Evolutionary conservation across 2,113 vertebrate genomes (phyloP).

Genomic region (Rhea pennata): DNA sequence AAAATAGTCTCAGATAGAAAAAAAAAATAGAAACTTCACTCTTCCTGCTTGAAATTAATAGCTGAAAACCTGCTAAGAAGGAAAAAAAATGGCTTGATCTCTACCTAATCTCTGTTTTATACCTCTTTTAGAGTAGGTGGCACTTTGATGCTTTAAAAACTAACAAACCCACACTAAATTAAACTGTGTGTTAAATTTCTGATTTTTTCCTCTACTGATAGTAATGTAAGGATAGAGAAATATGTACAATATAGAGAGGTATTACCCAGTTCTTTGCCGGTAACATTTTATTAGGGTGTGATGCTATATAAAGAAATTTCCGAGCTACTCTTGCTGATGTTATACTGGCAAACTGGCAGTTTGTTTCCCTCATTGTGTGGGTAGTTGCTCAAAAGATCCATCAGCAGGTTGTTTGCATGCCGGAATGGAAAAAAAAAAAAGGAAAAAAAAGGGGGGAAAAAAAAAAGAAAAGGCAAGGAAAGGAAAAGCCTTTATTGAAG

Average conservation of each 20-base stretch:
- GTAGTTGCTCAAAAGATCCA: conserved; percentile 27
- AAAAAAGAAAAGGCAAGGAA: conserved; percentile 1
- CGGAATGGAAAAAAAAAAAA: not conserved
- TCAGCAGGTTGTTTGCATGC: not conserved
- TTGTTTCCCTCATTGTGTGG: conserved; percentile 6
- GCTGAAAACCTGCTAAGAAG: not conserved
- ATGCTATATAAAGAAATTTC: conserved; percentile 22
- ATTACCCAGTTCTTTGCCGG: not conserved
- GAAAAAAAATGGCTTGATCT: not conserved
- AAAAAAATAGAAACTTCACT: not conserved
- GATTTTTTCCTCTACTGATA: not conserved
- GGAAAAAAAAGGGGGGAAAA: too few relatives aligned
- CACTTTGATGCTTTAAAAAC: not conserved
- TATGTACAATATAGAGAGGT: not conserved
- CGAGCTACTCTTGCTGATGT: conserved; percentile 1
- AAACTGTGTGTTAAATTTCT: not conserved
- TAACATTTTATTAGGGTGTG: conserved; percentile 41
- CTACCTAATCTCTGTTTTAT: not conserved
- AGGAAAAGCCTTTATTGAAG: conserved; percentile 40
- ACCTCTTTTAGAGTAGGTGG: conserved; percentile 8
- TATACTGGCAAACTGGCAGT: conserved; percentile 27
- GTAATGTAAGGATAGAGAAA: conserved; percentile 22
- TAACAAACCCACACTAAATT: not conserved
- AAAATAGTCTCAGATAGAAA: not conserved
- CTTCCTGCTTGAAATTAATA: not conserved